Base-by-base conservation (phyloP, 92 coral and sea anemone species). In the Phenganax stokvisi region DNA sequence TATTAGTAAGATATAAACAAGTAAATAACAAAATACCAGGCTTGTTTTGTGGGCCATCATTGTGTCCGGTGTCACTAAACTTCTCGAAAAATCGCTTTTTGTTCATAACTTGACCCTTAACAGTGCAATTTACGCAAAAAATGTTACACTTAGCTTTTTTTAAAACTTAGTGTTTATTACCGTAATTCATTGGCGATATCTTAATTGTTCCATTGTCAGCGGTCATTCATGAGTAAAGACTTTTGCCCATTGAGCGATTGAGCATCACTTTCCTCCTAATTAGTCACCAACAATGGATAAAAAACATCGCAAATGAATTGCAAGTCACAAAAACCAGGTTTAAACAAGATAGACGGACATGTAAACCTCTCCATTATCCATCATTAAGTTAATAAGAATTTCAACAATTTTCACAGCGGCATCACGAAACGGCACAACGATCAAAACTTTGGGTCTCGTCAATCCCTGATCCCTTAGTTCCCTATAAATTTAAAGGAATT, bases 91-190 rank as follows among this genome's bases (percentile, higher is more conserved):
- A 91, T 51, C 98, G 76, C 76, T 94, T 94, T 70, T 86, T 94
- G 81, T 89, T 91, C 98, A 91, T 94, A 13, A 94, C 97, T 83
- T 94, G 98, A 25, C 90, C 93, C 98, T 94, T 0, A 67, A 11
- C 6, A 30, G 54, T 53, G 7, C 4, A 20, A 29, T 79, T 16
- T 12, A 15, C 12, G 15, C 27, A 47, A n/a, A 30, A 13, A 11
- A 6, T 15, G 10, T 74, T 51, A 47, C 17, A 10, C 37, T 27
- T 31, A 47, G 57, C 28, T 37, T 28, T 74, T 74, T 74, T 53
- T 25, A 47, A 17, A 4, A 16, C 47, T 37, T 37, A 37, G 47
- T 37, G 0, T 6, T 59, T 1, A 59, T 59, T 17, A 52, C 10
- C 77, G 57, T 30, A 57, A 20, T 3, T 28, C 20, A 37, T 37